Base-by-base conservation (phyloP, 2,888 invertebrate species). In the Coleophora deauratella region DNA sequence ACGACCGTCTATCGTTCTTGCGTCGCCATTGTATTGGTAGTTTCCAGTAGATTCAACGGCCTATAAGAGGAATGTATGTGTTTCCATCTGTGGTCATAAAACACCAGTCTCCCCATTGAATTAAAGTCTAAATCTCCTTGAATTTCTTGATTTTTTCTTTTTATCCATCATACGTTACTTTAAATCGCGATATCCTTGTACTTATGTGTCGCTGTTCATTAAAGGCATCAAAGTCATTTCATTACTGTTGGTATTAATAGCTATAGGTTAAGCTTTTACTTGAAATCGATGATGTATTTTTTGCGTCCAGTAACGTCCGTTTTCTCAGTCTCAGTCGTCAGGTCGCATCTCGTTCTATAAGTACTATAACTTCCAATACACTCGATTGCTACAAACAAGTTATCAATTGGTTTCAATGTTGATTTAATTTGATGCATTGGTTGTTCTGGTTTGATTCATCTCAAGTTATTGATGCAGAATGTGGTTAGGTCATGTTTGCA, bases 331-430 rank as follows among this genome's bases (percentile, higher is more conserved):
- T 21, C 21, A 6, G 21, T 21, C 21, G 21, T 21, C 21, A 21
- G 21, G 21, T 21, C 21, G 21, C 21, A 3, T 21, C n/a, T n/a
- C n/a, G n/a, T n/a, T n/a, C n/a, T 21, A 21, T 21, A 21, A 4
- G 21, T 21, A 21, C 21, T 4, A 21, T 21, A 21, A 49, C n/a
- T n/a, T n/a, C n/a, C n/a, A n/a, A 49, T 41, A 42, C 54, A 46
- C 49, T 47, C 47, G 48, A 51, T 58, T 45, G 53, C 47, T 50
- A 59, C 46, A 49, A 44, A 52, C 49, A 46, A 46, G 50, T 49
- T 57, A 51, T 52, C 68, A 73, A 76, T 77, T 75, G 73, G 56
- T 58, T 61, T 68, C 66, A 76, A 77, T 78, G 65, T 62, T 56
- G 49, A 66, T 71, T 72, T 70, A 63, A 72, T 74, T 71, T 67